A percentile compares a stretch with the other conserved stretches of the same genome.
phyloP scores from a whole-genome alignment of 2,888 invertebrate species.

The Glaucopsyche alexis region DNA sequence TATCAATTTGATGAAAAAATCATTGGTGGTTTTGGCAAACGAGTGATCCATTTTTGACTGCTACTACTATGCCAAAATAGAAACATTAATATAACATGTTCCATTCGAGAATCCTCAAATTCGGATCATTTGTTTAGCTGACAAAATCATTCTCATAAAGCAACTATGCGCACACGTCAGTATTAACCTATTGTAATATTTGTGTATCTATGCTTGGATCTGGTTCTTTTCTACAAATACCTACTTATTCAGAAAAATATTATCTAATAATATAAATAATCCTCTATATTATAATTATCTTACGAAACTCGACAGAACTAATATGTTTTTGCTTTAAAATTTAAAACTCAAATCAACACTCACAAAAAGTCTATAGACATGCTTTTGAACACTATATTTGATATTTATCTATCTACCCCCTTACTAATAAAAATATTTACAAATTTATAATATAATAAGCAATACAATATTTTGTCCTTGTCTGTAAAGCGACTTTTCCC shows the following conservation, averaged over 20 bases:
- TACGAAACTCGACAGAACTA: background rate
- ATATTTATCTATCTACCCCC: too few relatives aligned
- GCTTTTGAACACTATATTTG: background rate
- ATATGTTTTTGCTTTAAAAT: too few relatives aligned
- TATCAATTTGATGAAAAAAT: slow-evolving; percentile 6
- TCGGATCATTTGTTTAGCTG: background rate
- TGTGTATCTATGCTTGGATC: slow-evolving; percentile 2
- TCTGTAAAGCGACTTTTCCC: too few relatives aligned
- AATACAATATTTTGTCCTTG: too few relatives aligned
- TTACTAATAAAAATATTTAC: too few relatives aligned
- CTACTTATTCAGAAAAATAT: background rate
- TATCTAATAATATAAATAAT: background rate
- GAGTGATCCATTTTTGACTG: slow-evolving; percentile 17
- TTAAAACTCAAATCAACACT: background rate
- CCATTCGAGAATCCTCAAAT: background rate
- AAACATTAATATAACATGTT: background rate
- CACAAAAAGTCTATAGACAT: background rate
- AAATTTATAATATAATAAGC: too few relatives aligned
- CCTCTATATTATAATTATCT: background rate
- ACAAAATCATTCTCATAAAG: background rate
- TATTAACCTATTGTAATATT: background rate
- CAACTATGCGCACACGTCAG: slow-evolving; percentile 2
- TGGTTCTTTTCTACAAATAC: background rate
- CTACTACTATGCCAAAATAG: background rate
- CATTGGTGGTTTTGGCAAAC: background rate